phyloP scores from a whole-genome alignment of 2,888 invertebrate species.

The Xanthia icteritia region DNA sequence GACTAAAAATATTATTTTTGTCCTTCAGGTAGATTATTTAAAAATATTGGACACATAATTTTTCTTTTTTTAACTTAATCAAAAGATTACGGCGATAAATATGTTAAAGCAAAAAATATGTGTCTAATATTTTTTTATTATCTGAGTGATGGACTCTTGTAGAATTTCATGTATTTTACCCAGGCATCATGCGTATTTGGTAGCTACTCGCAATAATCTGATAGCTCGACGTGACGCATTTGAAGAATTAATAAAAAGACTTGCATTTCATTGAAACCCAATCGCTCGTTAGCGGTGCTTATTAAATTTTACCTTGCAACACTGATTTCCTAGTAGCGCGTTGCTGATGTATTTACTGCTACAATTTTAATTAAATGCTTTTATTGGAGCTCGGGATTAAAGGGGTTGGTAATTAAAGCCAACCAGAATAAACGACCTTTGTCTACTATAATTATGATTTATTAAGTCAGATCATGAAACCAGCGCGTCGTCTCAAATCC shows the following conservation, averaged over 20 bases:
- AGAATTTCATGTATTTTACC: too few relatives aligned
- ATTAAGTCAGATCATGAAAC: conserved; percentile 76
- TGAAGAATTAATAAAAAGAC: conserved; percentile 47
- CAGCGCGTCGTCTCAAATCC: conserved; percentile 43
- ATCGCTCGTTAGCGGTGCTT: conserved; percentile 64
- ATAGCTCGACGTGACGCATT: conserved; percentile 33
- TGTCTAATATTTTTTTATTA: too few relatives aligned
- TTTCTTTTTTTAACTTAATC: too few relatives aligned
- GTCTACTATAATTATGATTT: conserved; percentile 85
- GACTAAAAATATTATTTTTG: too few relatives aligned
- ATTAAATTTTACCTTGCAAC: conserved; percentile 67
- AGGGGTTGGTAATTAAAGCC: conserved; percentile 84
- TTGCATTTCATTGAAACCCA: conserved; percentile 54
- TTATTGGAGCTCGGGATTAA: conserved; percentile 83
- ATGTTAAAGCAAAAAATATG: too few relatives aligned
- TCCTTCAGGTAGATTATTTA: too few relatives aligned
- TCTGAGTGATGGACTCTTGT: too few relatives aligned
- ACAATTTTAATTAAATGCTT: conserved; percentile 86
- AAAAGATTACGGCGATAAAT: too few relatives aligned
- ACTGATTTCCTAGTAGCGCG: conserved; percentile 62
- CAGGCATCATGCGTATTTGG: not conserved
- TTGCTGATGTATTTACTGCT: conserved; percentile 75
- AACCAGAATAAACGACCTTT: conserved; percentile 85
- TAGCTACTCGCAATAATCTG: not conserved
- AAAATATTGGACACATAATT: too few relatives aligned